Evolutionary conservation across 2,113 vertebrate species (phyloP), one percentile per base, ranked within the genome.

Genomic region (Burhinus bistriatus): DNA sequence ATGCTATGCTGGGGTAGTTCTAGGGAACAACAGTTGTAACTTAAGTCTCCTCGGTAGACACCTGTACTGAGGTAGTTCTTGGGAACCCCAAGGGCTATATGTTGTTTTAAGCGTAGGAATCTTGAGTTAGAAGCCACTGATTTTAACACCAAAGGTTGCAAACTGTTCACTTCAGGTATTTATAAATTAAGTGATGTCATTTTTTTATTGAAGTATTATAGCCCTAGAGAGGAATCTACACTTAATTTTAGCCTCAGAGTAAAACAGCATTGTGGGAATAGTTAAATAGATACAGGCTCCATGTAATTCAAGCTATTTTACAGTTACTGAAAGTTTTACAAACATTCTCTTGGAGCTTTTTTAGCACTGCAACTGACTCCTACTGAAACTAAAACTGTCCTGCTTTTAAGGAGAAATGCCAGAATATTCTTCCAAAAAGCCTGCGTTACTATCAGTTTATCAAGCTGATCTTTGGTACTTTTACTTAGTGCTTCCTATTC

Each of bases 11-110:
- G 42, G 82, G 45, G 15, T 7, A 15, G 17, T 36, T 58, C 57
- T 34, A 40, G 29, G 64, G 52, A 77, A 26, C n/a, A 58, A 17
- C 17, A 9, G 20, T n/a, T 71, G 9, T 2, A 36, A 11, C 5
- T 27, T 5, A 11, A 3, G 13, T 29, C 29, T 21, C 62, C 5
- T 20, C 1, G 4, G 9, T 0, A 4, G 8, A 40, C 34, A 20
- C n/a, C 23, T 27, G 22, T 19, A 51, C 49, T 12, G 22, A 51
- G 49, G 49, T 23, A 8, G 36, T 17, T 45, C 36, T 12, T 19
- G n/a, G 55, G 66, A 65, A 34, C 7, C 44, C 30, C 1, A 3
- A 65, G 44, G 22, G 26, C 57, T 40, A 0, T 6, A 4, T 3
- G 27, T 21, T 52, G 11, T 8, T 54, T 30, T n/a, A 61, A n/a